Evolutionary conservation across 2,113 vertebrate species (phyloP), one percentile per base, ranked within the genome.

Genomic region (Pseudorhombus dupliciocellatus): DNA sequence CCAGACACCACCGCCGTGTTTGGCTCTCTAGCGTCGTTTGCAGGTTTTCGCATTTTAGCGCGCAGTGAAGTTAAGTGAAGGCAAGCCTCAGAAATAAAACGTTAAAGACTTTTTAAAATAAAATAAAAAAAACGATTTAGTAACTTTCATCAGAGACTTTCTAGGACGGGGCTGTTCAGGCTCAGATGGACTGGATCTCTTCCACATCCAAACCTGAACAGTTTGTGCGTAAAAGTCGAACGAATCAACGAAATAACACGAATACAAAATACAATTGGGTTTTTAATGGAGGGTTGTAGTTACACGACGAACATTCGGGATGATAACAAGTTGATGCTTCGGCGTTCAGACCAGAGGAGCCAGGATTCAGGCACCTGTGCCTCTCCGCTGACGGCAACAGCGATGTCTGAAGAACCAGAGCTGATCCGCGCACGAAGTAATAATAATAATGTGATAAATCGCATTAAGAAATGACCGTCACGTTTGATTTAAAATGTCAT

Each of bases 301-400:
- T 21, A 30, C 16, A 46, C 40, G 3, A 12, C 4, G n/a, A 28
- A 4, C 16, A 46, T 70, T 62, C 28, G 1, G 7, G n/a, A 42
- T 25, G 7, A 1, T 6, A 51, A 2, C 9, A 34, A 48, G 37
- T 44, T 50, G 57, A 60, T 54, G 62, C 25, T 18, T 51, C 37
- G 7, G 14, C 9, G 14, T 57, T 21, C 42, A 30, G 21, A 63
- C 4, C 57, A 26, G 22, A 80, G 52, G 24, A 65, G 26, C 40
- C 7, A 6, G 24, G 16, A 15, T 42, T 6, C 40, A 79, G 28
- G 52, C 87, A 89, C 87, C 89, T 88, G 89, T 24, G 40, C 26
- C 10, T 30, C 11, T 55, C 21, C 7, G 34, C 50, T 59, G 24
- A 37, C n/a, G 28, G 26, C 40, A 14, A 16, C 37, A 18, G 26